Evolutionary conservation across 2,888 invertebrate genomes (phyloP).

Genomic region (Taenaris catops): DNA sequence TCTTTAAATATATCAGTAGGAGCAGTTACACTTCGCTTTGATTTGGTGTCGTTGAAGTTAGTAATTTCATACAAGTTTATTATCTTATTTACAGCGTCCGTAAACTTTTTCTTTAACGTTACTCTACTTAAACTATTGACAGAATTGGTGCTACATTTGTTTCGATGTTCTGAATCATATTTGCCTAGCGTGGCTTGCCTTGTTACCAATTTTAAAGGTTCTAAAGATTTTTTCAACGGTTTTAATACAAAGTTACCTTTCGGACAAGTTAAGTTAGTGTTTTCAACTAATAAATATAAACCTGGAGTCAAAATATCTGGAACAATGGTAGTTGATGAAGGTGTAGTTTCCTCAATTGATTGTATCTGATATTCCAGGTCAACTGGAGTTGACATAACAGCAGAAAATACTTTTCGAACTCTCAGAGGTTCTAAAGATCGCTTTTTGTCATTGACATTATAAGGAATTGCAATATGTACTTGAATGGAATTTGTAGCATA

Average conservation of each 20-base stretch:
- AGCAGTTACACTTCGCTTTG: slow-evolving; percentile 1
- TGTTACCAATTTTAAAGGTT: slow-evolving; percentile 27
- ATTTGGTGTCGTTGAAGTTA: slow-evolving; percentile 15
- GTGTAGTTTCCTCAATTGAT: slow-evolving; percentile 33
- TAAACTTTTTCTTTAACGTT: slow-evolving; percentile 42
- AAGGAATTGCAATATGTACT: slow-evolving; percentile 54
- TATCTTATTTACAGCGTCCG: slow-evolving; percentile 43
- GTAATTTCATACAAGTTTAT: slow-evolving; percentile 37
- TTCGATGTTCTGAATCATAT: too few species aligned
- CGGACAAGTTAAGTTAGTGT: slow-evolving; percentile 27
- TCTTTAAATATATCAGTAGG: not conserved
- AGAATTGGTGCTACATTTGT: not conserved
- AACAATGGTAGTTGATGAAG: slow-evolving; percentile 7
- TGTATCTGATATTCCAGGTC: slow-evolving; percentile 57
- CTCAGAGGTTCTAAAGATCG: slow-evolving; percentile 36
- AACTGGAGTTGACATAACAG: slow-evolving; percentile 51
- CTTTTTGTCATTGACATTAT: slow-evolving; percentile 32
- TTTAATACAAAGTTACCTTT: slow-evolving; percentile 36
- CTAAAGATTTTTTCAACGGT: slow-evolving; percentile 32
- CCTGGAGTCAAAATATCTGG: slow-evolving; percentile 35
- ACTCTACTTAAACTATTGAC: slow-evolving; percentile 29
- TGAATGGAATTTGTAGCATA: slow-evolving; percentile 42
- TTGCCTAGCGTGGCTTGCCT: not conserved
- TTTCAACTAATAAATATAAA: slow-evolving; percentile 46
- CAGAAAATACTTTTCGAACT: slow-evolving; percentile 50